Conservation (phyloP, 2,888 invertebrate species). For the Embidobia sp. region DNA sequence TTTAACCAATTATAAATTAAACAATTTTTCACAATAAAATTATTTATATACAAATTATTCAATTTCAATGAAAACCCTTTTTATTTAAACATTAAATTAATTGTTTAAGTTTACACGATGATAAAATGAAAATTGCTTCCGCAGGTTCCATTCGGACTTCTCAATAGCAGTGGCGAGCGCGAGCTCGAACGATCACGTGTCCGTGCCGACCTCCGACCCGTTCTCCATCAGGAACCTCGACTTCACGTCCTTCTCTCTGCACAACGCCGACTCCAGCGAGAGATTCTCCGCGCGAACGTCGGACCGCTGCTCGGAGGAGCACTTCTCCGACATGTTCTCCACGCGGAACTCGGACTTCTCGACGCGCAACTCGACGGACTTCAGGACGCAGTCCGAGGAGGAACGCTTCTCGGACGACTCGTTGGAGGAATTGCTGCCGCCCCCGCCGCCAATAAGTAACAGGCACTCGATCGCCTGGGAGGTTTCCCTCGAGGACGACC, state of each 20-base stretch:
- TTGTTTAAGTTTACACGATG: too few species aligned
- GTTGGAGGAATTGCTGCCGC: slow-evolving; percentile 88
- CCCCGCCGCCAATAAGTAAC: slow-evolving; percentile 84
- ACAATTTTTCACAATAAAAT: too few species aligned
- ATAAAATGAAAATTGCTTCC: slow-evolving; percentile 3
- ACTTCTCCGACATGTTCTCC: slow-evolving; percentile 78
- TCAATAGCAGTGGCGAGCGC: slow-evolving; percentile 79
- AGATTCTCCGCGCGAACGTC: slow-evolving; percentile 74
- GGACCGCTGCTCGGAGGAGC: slow-evolving; percentile 76
- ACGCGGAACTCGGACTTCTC: slow-evolving; percentile 78
- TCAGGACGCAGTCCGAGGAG: slow-evolving; percentile 81
- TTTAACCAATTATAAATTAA: too few species aligned
- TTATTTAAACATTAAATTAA: too few species aligned
- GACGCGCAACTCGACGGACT: slow-evolving; percentile 79
- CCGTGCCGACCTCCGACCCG: slow-evolving; percentile 78
- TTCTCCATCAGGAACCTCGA: slow-evolving; percentile 78
- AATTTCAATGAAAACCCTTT: too few species aligned
- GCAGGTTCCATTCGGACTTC: slow-evolving; percentile 79
- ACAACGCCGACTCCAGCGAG: slow-evolving; percentile 74
- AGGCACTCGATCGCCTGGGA: slow-evolving; percentile 88
- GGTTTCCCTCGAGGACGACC: slow-evolving; percentile 88
- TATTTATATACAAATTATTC: too few species aligned
- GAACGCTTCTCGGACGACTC: slow-evolving; percentile 92
- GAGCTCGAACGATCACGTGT: slow-evolving; percentile 79
- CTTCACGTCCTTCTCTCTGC: slow-evolving; percentile 75